Evolutionary conservation across 2,113 vertebrate species (phyloP), one percentile per base, ranked within the genome.

Genomic region (Sinocyclocheilus anshuiensis): DNA sequence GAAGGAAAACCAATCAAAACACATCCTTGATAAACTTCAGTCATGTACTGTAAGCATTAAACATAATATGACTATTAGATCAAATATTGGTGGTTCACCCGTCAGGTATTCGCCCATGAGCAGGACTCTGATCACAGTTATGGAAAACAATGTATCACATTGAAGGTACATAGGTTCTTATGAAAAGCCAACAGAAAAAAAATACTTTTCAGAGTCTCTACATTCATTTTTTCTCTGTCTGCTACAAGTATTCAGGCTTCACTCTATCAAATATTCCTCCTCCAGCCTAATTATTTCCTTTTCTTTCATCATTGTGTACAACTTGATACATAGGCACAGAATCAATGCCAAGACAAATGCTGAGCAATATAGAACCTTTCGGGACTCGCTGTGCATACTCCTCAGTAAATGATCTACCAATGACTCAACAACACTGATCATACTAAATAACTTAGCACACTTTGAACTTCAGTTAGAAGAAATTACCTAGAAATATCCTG

Each of bases 341-440:
- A 75, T 75, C 72, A 48, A 75, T 75, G 22, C 12, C 39, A 48
- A 48, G 72, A 48, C 72, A 75, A 75, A 48, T 75, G n/a, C 42
- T 48, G 42, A 75, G 22, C n/a, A 16, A 75, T 75, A 75, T 24
- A 75, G n/a, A 24, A 75, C 72, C 72, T 75, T 42, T n/a, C 3
- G 1, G 42, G 72, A 75, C 22, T 24, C 2, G 11, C 22, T 75
- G 39, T 48, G 72, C 72, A 75, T 48, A 48, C 2, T 6, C 6
- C 42, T 42, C 36, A 42, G 33, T 72, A 22, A 72, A 72, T 18
- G 0, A 39, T 72, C 36, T 75, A 42, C 22, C 42, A 48, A 48
- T 24, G 42, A 48, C 72, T 48, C 39, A 48, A 75, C 39, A 75
- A 39, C 12, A 24, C 22, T 2, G 20, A 45, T 20, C 22, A n/a